These are phyloP conservation scores for Ptychochromis oligacanthus DNA, from an alignment of 2,113 vertebrate genomes.

Conservation along the genomic window DNA sequence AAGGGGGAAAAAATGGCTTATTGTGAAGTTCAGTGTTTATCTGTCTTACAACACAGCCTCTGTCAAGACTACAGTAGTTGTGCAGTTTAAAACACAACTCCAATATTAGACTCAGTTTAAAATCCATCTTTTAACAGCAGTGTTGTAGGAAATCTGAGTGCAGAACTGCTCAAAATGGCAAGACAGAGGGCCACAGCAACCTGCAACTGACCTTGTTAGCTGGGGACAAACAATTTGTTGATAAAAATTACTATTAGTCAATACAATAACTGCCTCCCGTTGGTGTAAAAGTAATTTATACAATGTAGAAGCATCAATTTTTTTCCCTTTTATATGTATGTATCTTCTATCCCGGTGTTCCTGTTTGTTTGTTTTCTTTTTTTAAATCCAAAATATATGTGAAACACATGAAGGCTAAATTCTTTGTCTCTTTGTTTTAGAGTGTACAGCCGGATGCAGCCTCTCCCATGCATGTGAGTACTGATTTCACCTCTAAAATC, in stretches of 20 bases:
- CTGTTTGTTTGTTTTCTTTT: too few relatives aligned
- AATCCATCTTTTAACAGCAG: background rate
- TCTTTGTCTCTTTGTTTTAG: constrained; percentile 64
- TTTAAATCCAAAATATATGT: background rate
- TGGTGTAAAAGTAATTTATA: too few relatives aligned
- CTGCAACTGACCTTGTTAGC: background rate
- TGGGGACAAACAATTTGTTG: background rate
- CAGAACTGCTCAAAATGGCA: background rate
- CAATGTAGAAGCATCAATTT: too few relatives aligned
- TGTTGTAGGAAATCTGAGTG: background rate
- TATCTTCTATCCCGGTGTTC: too few relatives aligned
- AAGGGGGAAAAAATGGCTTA: background rate
- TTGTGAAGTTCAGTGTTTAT: background rate
- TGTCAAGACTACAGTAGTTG: background rate
- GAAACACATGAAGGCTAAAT: background rate
- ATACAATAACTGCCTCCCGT: too few relatives aligned
- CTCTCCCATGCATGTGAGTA: constrained; percentile 92
- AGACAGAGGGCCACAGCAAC: background rate
- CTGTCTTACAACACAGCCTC: background rate
- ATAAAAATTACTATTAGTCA: too few relatives aligned
- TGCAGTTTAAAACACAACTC: background rate
- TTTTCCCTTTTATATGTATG: too few relatives aligned
- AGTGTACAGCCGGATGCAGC: constrained; percentile 92
- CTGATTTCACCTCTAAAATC: background rate
- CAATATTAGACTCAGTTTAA: background rate